phyloP scores from a whole-genome alignment of 2,113 vertebrate genomes.

The Hypanus sabinus region DNA sequence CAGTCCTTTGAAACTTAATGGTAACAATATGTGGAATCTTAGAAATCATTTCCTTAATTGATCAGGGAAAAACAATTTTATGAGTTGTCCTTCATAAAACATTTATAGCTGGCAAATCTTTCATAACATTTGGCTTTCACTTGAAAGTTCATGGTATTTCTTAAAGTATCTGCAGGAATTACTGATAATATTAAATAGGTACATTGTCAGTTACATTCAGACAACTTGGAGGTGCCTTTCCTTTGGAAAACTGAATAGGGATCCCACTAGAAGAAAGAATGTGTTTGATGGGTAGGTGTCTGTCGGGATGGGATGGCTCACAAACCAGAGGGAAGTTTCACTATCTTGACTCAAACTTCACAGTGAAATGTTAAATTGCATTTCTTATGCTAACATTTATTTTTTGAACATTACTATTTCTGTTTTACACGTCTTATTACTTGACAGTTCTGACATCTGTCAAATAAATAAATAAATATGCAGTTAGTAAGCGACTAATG shows the following conservation, averaged over 20 bases:
- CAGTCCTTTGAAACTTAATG: slow-evolving; percentile 22
- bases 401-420: not conserved
- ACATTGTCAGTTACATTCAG: no score
- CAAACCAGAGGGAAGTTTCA: not conserved
- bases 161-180: not conserved
- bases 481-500: not conserved
- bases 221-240: not conserved
- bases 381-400: not conserved
- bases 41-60: not conserved
- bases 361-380: not conserved
- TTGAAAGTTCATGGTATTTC: not conserved
- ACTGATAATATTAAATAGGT: not conserved
- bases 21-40: slow-evolving; percentile 10
- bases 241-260: not conserved
- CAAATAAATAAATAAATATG: not conserved
- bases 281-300: no score
- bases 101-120: not conserved
- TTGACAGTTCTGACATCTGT: not conserved
- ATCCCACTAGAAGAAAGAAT: no score
- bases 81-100: not conserved
- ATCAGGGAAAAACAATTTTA: not conserved
- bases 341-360: not conserved
- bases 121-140: not conserved
- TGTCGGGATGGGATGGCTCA: no score
- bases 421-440: not conserved